Conservation (phyloP, 2,888 invertebrate species). For the Cantharis nigra region DNA sequence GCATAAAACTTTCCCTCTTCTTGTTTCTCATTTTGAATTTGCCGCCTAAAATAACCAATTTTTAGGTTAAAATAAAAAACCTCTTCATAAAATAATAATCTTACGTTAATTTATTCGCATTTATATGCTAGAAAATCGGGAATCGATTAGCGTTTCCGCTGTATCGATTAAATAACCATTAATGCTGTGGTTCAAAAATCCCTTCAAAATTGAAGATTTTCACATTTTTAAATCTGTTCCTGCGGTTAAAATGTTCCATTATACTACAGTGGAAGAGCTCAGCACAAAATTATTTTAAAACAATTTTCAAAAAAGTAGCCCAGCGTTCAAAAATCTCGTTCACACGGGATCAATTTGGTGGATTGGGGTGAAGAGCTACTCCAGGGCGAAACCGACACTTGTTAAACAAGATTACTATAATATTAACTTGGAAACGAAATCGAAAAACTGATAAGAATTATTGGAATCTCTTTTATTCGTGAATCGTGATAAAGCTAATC, state of each 20-base stretch:
- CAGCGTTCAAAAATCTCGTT: neutral
- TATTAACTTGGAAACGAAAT: neutral
- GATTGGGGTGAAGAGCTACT: neutral
- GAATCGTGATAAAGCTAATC: neutral
- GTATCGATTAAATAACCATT: neutral
- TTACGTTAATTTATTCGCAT: neutral
- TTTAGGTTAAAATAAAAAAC: neutral
- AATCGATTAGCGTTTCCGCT: neutral
- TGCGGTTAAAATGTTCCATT: neutral
- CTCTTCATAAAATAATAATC: neutral
- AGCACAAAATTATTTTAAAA: neutral
- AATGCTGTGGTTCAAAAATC: neutral
- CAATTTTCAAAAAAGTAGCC: neutral
- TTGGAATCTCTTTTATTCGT: neutral
- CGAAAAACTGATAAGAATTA: neutral
- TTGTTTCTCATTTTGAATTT: conserved; percentile 8
- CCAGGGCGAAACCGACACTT: neutral
- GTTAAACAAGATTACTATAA: neutral
- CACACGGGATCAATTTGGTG: neutral
- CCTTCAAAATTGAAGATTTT: neutral
- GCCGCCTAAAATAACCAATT: neutral
- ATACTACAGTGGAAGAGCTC: neutral
- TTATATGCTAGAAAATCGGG: neutral
- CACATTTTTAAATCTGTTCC: neutral
- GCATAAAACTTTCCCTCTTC: conserved; percentile 59